phyloP scores from a whole-genome alignment of 2,113 vertebrate genomes.

The Clupea harengus region DNA sequence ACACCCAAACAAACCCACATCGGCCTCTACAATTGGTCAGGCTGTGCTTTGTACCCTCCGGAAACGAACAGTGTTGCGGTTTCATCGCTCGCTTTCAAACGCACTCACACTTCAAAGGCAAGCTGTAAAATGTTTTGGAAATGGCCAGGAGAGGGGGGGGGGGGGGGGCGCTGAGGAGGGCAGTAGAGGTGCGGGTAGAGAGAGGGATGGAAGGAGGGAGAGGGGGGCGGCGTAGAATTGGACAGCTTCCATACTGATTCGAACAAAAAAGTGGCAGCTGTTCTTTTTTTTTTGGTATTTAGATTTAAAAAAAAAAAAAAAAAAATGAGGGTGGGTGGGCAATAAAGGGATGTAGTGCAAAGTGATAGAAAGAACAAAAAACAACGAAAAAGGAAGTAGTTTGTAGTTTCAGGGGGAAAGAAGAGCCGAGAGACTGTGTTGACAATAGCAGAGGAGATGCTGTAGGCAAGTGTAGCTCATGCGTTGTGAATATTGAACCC shows the following conservation, averaged over 20 bases:
- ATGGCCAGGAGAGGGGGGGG: background rate
- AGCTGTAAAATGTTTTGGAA: conserved; percentile 39
- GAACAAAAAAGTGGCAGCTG: conserved; percentile 48
- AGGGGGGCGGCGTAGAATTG: conserved; percentile 36
- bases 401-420: conserved; percentile 39
- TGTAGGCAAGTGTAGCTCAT: conserved; percentile 75
- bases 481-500: conserved; percentile 77
- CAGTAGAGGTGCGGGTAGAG: conserved; percentile 1
- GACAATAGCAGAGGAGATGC: conserved; percentile 61
- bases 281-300: conserved; percentile 48
- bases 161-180: conserved; percentile 16
- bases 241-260: conserved; percentile 55
- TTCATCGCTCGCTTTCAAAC: conserved; percentile 48
- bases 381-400: conserved; percentile 51
- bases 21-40: conserved; percentile 59
- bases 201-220: conserved; percentile 9
- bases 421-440: conserved; percentile 59
- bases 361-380: conserved; percentile 10
- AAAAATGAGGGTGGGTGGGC: conserved; percentile 27
- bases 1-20: conserved; percentile 62
- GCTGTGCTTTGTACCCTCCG: conserved; percentile 57
- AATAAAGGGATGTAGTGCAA: background rate
- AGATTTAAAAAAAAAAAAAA: conserved; percentile 36
- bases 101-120: conserved; percentile 42
- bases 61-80: conserved; percentile 58